These are phyloP conservation scores for Rallus crepitans DNA, from an alignment of 2,797 vertebrate genomes.

Conservation along the genomic window DNA sequence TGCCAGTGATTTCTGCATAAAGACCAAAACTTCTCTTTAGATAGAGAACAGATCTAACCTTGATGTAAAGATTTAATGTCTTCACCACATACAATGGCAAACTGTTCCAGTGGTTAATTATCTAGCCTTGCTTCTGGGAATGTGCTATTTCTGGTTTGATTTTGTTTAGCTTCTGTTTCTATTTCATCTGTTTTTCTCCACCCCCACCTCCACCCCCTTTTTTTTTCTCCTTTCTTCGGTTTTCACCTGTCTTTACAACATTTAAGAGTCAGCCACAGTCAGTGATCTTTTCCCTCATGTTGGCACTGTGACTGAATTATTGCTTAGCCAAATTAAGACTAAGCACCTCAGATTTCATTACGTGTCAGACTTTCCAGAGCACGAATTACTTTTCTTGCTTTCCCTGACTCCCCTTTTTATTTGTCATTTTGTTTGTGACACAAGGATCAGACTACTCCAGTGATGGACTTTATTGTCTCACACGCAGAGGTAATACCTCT, in stretches of 20 bases:
- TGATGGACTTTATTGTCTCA: background rate
- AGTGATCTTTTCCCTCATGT: background rate
- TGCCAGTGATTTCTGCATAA: background rate
- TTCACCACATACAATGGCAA: background rate
- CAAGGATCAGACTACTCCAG: background rate
- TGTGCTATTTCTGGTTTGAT: background rate
- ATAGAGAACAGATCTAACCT: background rate
- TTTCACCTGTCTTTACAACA: background rate
- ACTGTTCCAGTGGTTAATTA: background rate
- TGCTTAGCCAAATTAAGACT: background rate
- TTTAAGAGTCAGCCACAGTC: background rate
- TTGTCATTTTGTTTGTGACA: background rate
- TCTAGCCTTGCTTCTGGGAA: background rate
- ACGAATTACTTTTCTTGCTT: background rate
- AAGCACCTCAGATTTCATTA: background rate
- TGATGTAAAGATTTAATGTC: background rate
- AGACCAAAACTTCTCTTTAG: background rate
- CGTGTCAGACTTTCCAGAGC: background rate
- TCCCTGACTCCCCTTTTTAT: background rate
- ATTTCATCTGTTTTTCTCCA: background rate
- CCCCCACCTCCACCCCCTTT: too few species aligned
- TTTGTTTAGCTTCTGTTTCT: conserved; percentile 3
- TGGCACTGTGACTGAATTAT: background rate
- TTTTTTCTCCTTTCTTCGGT: background rate
- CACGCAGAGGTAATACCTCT: background rate